A percentile compares a stretch with the other conserved stretches of the same genome.
Evolutionary conservation across 2,797 vertebrate species (phyloP).

Genomic region (Myripristis jacobus): DNA sequence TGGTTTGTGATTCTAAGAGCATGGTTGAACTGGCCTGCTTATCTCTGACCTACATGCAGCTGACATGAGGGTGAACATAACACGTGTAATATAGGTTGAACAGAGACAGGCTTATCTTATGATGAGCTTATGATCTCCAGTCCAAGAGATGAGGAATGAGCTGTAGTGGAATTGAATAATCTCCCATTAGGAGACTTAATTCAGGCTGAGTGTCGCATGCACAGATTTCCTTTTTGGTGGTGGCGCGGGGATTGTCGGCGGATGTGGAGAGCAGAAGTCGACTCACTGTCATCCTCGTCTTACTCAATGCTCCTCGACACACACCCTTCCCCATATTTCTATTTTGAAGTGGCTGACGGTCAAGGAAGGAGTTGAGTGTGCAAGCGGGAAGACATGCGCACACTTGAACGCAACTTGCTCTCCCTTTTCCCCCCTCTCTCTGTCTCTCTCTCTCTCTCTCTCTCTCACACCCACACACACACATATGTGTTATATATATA

Average conservation of each 20-base stretch:
- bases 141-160: conserved; percentile 36
- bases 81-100: conserved; percentile 41
- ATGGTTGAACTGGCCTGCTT: conserved; percentile 51
- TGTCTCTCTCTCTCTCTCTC: no score
- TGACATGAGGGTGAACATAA: conserved; percentile 41
- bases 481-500: no score
- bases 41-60: conserved; percentile 60
- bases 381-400: conserved; percentile 51
- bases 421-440: not conserved
- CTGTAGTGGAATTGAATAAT: conserved; percentile 24
- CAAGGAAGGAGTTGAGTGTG: conserved; percentile 59
- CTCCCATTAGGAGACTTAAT: not conserved
- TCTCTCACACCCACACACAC: no score
- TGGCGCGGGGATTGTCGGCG: conserved; percentile 2
- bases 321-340: conserved; percentile 69
- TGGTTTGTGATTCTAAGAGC: conserved; percentile 62
- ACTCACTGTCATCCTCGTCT: conserved; percentile 47
- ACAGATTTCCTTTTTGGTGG: conserved; percentile 8
- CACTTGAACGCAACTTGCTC: conserved; percentile 20
- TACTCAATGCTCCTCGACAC: conserved; percentile 58
- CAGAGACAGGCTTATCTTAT: conserved; percentile 43
- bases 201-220: not conserved
- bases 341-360: conserved; percentile 65
- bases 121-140: conserved; percentile 42
- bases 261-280: conserved; percentile 59